phyloP scores from a whole-genome alignment of 2,888 invertebrate species.

The Monoplex corrugatus region DNA sequence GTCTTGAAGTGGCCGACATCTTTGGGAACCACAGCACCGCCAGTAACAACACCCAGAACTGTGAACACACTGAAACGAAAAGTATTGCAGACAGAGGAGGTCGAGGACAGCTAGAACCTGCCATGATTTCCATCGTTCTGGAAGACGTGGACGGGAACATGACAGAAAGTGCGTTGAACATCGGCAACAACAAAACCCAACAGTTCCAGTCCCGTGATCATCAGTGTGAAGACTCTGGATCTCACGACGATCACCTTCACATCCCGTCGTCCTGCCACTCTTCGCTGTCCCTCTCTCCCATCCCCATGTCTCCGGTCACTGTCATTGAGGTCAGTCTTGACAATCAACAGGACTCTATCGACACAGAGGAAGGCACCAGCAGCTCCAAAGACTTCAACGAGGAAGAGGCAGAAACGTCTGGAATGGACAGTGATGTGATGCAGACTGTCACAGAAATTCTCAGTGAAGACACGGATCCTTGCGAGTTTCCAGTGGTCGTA shows the following conservation, averaged over 20 bases:
- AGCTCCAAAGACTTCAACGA: conserved; percentile 57
- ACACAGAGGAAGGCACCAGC: conserved; percentile 65
- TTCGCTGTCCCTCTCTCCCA: conserved; percentile 64
- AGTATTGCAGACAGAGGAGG: neutral
- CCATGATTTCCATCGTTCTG: conserved; percentile 67
- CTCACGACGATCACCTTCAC: neutral
- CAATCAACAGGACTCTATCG: conserved; percentile 75
- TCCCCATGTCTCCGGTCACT: conserved; percentile 73
- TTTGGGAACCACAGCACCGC: conserved; percentile 51
- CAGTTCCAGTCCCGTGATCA: neutral
- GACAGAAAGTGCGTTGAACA: neutral
- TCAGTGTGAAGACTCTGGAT: too few relatives aligned
- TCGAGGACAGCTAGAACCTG: conserved; percentile 59
- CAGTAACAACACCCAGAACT: neutral
- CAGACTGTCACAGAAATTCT: neutral
- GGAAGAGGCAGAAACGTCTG: conserved; percentile 26
- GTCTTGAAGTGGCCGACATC: conserved; percentile 73
- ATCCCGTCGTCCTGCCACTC: conserved; percentile 57
- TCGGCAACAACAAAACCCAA: too few relatives aligned
- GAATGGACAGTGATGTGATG: neutral
- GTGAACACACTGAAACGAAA: neutral
- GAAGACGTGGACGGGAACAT: conserved; percentile 63
- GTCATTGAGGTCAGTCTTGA: conserved; percentile 78
- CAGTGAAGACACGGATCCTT: conserved; percentile 38
- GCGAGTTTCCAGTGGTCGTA: conserved; percentile 21